Evolutionary conservation across 64 coral and sea anemone species (phyloP).

Genomic region (Montipora foliosa): DNA sequence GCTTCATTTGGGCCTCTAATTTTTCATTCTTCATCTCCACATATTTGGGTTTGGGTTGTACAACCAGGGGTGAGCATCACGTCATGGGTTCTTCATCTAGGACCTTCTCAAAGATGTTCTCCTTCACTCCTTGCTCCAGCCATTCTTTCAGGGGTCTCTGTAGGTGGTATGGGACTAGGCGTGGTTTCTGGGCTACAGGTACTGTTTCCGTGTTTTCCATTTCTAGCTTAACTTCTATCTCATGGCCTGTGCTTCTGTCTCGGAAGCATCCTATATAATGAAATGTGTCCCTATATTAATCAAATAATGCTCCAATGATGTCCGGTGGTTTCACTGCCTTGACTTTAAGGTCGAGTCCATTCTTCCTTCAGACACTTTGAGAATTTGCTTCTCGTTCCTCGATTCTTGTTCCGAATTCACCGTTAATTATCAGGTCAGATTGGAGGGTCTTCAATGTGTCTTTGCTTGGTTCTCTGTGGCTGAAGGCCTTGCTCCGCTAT

Average conservation of each 20-base stretch:
- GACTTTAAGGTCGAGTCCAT: conserved; percentile 71
- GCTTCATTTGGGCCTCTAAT: background rate
- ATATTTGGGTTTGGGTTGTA: background rate
- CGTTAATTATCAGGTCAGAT: conserved; percentile 61
- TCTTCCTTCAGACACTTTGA: conserved; percentile 52
- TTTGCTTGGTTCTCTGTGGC: background rate
- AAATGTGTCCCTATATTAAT: background rate
- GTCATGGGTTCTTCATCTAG: background rate
- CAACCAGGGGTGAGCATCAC: background rate
- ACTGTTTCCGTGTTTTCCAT: background rate
- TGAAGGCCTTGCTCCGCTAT: conserved; percentile 45
- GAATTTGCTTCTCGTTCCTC: conserved; percentile 53
- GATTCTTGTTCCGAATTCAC: conserved; percentile 82
- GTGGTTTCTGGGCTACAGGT: background rate
- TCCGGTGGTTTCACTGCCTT: background rate
- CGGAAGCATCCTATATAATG: background rate
- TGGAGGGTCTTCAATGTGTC: conserved; percentile 65
- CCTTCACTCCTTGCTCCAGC: background rate
- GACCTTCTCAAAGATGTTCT: background rate
- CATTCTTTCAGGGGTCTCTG: background rate
- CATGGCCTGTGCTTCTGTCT: background rate
- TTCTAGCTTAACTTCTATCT: background rate
- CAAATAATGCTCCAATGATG: background rate
- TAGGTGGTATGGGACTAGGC: background rate
- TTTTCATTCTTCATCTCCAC: background rate